Conservation (phyloP, 2,888 invertebrate species). For the Phortica magna region DNA sequence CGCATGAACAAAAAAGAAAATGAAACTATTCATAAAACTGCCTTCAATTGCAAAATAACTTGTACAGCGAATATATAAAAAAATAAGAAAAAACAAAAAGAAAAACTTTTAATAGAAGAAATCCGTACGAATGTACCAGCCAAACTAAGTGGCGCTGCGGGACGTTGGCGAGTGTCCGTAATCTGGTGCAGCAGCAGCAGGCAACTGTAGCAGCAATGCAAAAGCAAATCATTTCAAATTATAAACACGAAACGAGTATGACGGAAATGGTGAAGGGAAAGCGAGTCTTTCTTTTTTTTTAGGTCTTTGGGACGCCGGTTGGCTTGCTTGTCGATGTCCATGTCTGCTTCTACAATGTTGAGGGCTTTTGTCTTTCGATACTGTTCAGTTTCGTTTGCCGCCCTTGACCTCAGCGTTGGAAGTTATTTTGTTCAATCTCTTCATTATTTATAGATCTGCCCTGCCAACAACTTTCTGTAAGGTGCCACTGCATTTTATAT, state of each 20-base stretch:
- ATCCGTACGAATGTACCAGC: slow-evolving; percentile 26
- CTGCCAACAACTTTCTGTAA: too few species aligned
- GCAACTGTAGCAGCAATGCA: slow-evolving; percentile 53
- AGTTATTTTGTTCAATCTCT: too few species aligned
- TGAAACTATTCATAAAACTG: neutral
- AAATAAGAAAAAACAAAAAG: slow-evolving; percentile 2
- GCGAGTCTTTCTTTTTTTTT: neutral
- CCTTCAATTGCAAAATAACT: neutral
- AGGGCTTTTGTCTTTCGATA: neutral
- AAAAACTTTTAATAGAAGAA: slow-evolving; percentile 22
- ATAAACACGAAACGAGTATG: slow-evolving; percentile 57
- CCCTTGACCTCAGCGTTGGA: neutral
- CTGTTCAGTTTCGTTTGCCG: slow-evolving; percentile 16
- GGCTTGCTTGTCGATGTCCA: slow-evolving; percentile 48
- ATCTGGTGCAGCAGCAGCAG: neutral
- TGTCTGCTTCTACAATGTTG: neutral
- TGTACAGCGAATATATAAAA: neutral
- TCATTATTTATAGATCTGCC: too few species aligned
- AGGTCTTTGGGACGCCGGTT: slow-evolving; percentile 6
- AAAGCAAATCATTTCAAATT: slow-evolving; percentile 65
- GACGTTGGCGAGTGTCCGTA: neutral
- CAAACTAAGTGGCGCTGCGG: slow-evolving; percentile 3
- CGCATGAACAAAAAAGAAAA: neutral
- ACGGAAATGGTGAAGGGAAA: neutral
- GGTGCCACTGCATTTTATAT: too few species aligned